Evolutionary conservation across 2,113 vertebrate species (phyloP).

Genomic region (Psilopogon haemacephalus): DNA sequence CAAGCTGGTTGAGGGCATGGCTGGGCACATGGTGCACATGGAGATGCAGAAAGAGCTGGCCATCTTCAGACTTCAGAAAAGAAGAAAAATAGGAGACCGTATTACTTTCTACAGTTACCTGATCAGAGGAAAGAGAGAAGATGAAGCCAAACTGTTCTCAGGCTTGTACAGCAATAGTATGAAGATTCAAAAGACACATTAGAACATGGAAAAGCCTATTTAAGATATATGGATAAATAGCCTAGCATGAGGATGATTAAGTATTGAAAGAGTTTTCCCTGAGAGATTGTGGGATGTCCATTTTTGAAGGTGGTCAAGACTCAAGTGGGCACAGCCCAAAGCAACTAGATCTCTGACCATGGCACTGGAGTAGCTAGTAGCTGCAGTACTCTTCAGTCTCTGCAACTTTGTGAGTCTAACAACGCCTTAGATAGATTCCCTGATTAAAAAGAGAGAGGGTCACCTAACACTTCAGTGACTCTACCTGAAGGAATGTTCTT

Average conservation of each 20-base stretch:
- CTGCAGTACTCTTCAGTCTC: neutral
- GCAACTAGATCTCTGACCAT: neutral
- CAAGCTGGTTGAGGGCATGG: neutral
- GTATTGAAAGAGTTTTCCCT: neutral
- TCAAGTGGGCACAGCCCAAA: neutral
- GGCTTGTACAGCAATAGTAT: neutral
- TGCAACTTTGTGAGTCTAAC: neutral
- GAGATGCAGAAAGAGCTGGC: neutral
- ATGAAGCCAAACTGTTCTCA: neutral
- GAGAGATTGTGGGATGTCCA: neutral
- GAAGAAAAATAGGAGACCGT: neutral
- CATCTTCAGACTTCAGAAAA: neutral
- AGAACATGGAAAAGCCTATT: neutral
- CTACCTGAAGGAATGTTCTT: neutral
- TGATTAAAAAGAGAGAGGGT: neutral
- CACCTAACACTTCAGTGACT: neutral
- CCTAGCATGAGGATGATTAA: neutral
- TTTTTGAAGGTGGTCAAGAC: neutral
- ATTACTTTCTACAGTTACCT: neutral
- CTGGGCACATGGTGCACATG: rapidly evolving
- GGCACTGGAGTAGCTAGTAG: rapidly evolving
- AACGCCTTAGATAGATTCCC: neutral
- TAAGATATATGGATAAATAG: neutral
- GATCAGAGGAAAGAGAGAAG: neutral
- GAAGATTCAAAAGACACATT: neutral